A percentile compares a stretch with the other conserved stretches of the same genome.
Conservation (phyloP, 1,140 invertebrate genomes). For the Aethina tumida region DNA sequence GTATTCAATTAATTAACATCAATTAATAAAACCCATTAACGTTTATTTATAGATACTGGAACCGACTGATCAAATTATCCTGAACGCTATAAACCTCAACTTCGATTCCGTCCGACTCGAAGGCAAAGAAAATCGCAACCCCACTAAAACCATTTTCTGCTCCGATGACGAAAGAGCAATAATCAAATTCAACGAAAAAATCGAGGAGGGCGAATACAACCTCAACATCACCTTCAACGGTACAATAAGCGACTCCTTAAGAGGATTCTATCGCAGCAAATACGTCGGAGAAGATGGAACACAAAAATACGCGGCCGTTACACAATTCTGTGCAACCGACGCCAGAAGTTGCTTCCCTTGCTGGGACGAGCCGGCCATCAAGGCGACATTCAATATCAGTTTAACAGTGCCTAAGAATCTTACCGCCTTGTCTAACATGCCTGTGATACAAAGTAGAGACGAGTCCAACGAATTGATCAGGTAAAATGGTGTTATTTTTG, state of each 20-base stretch:
- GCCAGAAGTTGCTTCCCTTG: conserved; percentile 91
- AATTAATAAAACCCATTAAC: no score
- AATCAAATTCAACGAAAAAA: conserved; percentile 51
- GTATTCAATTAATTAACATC: no score
- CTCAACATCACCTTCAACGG: conserved; percentile 68
- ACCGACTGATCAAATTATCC: conserved; percentile 56
- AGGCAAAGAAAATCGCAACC: conserved; percentile 35
- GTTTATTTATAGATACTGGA: conserved; percentile 52
- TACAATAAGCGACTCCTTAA: conserved; percentile 90
- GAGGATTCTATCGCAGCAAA: conserved; percentile 82
- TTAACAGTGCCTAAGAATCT: conserved; percentile 66
- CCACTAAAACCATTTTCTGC: conserved; percentile 47
- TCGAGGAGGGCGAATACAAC: conserved; percentile 54
- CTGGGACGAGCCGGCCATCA: conserved; percentile 94
- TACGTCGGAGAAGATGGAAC: conserved; percentile 64
- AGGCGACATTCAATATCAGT: conserved; percentile 89
- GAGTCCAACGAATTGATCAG: conserved; percentile 42
- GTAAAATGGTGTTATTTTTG: no score
- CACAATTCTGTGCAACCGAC: conserved; percentile 91
- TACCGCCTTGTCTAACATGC: conserved; percentile 92
- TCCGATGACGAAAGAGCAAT: conserved; percentile 58
- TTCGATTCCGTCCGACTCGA: conserved; percentile 50
- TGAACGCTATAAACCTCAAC: conserved; percentile 72
- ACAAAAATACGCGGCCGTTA: conserved; percentile 76
- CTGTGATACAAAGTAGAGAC: conserved; percentile 49